Percentiles rank a stretch among this genome's conserved stretches.
These are phyloP conservation scores for Plumapathes pennacea DNA, from an alignment of 92 coral and sea anemone species.

Conservation along the genomic window DNA sequence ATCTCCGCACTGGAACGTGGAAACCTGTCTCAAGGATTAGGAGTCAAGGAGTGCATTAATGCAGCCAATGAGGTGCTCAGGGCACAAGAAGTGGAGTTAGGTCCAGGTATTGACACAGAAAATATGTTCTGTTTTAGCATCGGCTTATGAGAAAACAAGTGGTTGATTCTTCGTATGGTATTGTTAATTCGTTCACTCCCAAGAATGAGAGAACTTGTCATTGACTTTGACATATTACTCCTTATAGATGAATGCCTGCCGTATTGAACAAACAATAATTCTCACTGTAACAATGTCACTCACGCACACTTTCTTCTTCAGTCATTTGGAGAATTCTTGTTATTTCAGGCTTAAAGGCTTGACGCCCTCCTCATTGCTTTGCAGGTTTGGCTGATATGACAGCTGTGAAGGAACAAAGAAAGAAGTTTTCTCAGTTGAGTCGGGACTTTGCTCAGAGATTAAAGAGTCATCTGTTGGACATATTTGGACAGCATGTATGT, in stretches of 20 bases:
- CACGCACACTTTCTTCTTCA: too few relatives aligned
- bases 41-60: slow-evolving; percentile 78
- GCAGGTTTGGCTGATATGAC: slow-evolving; percentile 78
- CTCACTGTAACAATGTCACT: too few relatives aligned
- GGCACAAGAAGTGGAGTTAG: slow-evolving; percentile 80
- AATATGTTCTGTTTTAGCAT: not conserved
- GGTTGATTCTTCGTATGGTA: too few relatives aligned
- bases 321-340: too few relatives aligned
- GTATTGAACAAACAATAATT: too few relatives aligned
- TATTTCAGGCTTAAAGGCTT: too few relatives aligned
- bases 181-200: too few relatives aligned
- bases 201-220: too few relatives aligned
- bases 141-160: too few relatives aligned
- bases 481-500: slow-evolving; percentile 86
- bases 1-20: slow-evolving; percentile 69
- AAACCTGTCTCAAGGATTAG: slow-evolving; percentile 75
- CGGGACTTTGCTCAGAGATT: slow-evolving; percentile 75
- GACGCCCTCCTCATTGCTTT: too few relatives aligned
- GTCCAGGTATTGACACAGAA: slow-evolving; percentile 62
- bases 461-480: slow-evolving; percentile 62
- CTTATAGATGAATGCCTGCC: too few relatives aligned
- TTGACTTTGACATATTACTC: too few relatives aligned
- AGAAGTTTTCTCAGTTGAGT: slow-evolving; percentile 69
- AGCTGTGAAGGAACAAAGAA: slow-evolving; percentile 92
- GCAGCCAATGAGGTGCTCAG: slow-evolving; percentile 79